Evolutionary conservation across 2,888 invertebrate genomes (phyloP).

Genomic region (Gasteruption jaculator): DNA sequence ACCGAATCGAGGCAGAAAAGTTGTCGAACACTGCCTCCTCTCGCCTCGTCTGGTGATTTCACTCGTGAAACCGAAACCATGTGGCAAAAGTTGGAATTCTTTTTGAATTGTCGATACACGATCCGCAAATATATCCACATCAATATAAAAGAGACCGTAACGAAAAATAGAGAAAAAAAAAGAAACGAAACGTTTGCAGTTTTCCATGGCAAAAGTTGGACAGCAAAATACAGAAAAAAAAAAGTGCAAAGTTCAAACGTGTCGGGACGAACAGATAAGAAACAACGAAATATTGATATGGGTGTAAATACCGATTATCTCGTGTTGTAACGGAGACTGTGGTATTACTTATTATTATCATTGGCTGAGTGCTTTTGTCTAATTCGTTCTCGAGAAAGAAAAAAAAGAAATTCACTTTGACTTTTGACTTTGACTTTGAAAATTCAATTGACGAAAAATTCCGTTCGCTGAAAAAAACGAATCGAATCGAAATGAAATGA

Average conservation of each 20-base stretch:
- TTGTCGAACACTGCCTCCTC: too few species aligned
- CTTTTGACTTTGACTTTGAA: neutral
- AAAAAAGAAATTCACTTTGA: neutral
- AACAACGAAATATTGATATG: slow-evolving; percentile 50
- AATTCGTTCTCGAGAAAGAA: slow-evolving; percentile 28
- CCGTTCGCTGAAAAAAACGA: neutral
- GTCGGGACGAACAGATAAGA: too few species aligned
- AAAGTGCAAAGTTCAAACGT: too few species aligned
- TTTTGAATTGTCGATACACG: slow-evolving; percentile 41
- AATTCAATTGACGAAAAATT: neutral
- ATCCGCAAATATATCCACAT: slow-evolving; percentile 48
- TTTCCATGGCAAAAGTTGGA: too few species aligned
- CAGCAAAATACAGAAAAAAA: too few species aligned
- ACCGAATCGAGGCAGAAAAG: too few species aligned
- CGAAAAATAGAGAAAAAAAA: too few species aligned
- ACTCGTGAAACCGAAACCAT: too few species aligned
- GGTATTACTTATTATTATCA: too few species aligned
- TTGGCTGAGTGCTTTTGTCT: slow-evolving; percentile 50
- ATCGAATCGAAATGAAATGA: neutral
- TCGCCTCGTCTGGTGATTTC: slow-evolving; percentile 6
- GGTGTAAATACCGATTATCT: slow-evolving; percentile 46
- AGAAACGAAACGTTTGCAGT: too few species aligned
- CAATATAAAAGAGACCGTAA: slow-evolving; percentile 46
- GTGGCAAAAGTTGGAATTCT: too few species aligned
- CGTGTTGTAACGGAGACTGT: slow-evolving; percentile 49